A percentile compares a stretch with the other conserved stretches of the same genome.
Evolutionary conservation across 2,797 vertebrate species (phyloP).

Genomic region (Pachyuromys duprasi): DNA sequence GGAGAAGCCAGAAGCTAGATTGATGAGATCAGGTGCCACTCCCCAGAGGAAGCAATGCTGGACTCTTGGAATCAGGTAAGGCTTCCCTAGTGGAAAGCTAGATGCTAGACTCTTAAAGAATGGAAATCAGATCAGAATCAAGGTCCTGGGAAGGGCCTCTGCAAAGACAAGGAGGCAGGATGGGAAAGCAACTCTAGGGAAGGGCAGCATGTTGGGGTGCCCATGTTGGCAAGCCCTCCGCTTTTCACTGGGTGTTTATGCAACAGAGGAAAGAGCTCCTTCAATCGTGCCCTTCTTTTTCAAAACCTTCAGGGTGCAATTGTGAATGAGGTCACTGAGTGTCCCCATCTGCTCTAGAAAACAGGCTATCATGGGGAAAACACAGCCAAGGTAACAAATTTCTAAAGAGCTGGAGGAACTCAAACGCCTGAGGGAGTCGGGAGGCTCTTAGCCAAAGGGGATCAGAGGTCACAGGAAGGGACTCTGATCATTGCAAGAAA

Average conservation of each 20-base stretch:
- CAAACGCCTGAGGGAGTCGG: accelerated
- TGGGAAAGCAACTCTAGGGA: background rate
- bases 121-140: background rate
- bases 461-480: background rate
- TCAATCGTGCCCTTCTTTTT: background rate
- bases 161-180: background rate
- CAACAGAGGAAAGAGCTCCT: background rate
- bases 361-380: background rate
- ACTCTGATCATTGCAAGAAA: background rate
- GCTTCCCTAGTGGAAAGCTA: background rate
- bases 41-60: background rate
- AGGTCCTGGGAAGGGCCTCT: accelerated
- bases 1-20: background rate
- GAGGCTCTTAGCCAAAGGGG: background rate
- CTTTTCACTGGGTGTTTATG: background rate
- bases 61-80: background rate
- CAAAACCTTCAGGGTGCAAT: background rate
- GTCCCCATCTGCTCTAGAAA: background rate
- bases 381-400: background rate
- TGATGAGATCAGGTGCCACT: background rate
- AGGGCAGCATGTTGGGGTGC: background rate
- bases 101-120: background rate
- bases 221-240: background rate
- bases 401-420: background rate
- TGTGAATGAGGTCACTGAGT: background rate